Conservation (phyloP, 92 coral and sea anemone species). For the Siderastrea siderea region DNA sequence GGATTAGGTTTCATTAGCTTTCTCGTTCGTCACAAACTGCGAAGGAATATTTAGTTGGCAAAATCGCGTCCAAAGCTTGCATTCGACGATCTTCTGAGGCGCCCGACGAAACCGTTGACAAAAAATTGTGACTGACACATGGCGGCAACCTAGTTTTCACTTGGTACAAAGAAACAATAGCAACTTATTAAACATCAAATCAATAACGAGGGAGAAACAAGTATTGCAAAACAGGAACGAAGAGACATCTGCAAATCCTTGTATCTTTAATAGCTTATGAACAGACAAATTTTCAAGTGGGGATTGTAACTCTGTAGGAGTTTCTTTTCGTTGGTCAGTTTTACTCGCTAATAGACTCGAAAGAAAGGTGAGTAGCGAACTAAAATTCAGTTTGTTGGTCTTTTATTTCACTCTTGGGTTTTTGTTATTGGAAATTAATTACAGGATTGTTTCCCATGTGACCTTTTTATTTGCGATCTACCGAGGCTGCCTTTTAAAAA, state of each 20-base stretch:
- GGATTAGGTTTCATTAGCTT: not conserved
- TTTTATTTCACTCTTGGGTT: not conserved
- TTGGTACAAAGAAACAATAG: not conserved
- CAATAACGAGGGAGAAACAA: not conserved
- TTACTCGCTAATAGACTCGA: not conserved
- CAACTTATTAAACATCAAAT: not conserved
- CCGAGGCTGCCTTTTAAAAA: not conserved
- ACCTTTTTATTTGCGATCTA: not conserved
- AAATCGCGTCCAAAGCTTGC: not conserved
- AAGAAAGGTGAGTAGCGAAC: not conserved
- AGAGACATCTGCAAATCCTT: not conserved
- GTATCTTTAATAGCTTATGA: not conserved
- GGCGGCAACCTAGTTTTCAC: not conserved
- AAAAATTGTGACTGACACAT: not conserved
- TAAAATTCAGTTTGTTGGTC: not conserved
- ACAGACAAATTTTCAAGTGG: not conserved
- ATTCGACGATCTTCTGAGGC: not conserved
- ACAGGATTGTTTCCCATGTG: not conserved
- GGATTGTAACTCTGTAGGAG: not conserved
- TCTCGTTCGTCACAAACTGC: not conserved
- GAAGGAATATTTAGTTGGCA: not conserved
- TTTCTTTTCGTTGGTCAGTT: not conserved
- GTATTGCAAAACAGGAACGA: not conserved
- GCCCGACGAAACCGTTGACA: not conserved
- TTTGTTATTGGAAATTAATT: not conserved